Percentiles rank a stretch among this genome's conserved stretches.
Conservation (phyloP, 1,140 invertebrate genomes). For the Eurosta solidaginis region DNA sequence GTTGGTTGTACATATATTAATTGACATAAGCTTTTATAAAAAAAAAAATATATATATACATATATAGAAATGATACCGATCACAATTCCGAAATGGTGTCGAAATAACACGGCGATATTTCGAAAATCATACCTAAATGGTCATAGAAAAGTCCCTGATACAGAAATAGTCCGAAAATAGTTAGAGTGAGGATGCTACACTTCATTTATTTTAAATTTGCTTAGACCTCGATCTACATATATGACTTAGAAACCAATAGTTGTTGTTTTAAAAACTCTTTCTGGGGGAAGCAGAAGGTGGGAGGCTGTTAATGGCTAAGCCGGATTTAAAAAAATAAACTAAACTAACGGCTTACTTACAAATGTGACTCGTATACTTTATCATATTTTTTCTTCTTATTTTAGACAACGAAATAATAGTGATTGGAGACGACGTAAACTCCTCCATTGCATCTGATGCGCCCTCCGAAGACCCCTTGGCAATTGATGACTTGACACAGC, state of each 20-base stretch:
- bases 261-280: neutral
- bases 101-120: too few relatives aligned
- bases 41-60: too few relatives aligned
- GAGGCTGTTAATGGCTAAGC: neutral
- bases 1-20: too few relatives aligned
- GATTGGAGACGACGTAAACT: constrained; percentile 47
- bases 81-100: too few relatives aligned
- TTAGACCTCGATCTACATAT: neutral
- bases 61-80: too few relatives aligned
- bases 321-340: neutral
- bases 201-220: too few relatives aligned
- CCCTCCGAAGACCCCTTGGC: constrained; percentile 52
- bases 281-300: neutral
- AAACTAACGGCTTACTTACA: neutral
- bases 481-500: constrained; percentile 43
- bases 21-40: too few relatives aligned
- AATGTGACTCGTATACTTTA: neutral
- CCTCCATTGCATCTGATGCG: constrained; percentile 48
- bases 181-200: too few relatives aligned
- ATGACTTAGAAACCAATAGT: neutral
- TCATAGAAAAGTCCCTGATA: too few relatives aligned
- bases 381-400: constrained; percentile 39
- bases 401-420: constrained; percentile 53
- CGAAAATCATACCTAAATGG: too few relatives aligned
- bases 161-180: too few relatives aligned